Evolutionary conservation across 1,140 invertebrate species (phyloP).

Genomic region (Teleogryllus occipitalis): DNA sequence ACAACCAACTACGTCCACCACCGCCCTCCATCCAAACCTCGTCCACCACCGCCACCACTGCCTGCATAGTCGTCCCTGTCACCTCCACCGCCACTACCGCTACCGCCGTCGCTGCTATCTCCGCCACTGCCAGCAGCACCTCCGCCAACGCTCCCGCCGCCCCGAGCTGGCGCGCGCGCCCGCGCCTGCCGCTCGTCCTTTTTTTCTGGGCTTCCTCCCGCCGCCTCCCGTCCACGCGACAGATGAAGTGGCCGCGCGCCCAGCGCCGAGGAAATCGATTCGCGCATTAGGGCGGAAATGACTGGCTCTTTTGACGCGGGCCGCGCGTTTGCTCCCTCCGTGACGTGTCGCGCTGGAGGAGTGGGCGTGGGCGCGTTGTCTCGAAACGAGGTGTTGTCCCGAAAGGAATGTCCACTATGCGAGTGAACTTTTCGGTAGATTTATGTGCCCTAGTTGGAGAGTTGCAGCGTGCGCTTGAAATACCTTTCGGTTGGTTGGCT

Average conservation of each 20-base stretch:
- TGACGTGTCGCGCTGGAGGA: background rate
- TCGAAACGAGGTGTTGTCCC: background rate
- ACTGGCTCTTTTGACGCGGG: background rate
- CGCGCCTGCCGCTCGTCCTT: background rate
- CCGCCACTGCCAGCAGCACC: too few relatives aligned
- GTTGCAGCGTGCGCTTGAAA: background rate
- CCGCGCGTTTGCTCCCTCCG: background rate
- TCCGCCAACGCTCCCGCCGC: too few relatives aligned
- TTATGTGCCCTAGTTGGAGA: background rate
- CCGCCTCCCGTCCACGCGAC: too few relatives aligned
- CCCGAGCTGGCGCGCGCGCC: too few relatives aligned
- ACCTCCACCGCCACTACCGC: too few relatives aligned
- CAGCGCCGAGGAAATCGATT: background rate
- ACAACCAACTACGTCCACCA: too few relatives aligned
- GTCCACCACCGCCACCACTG: too few relatives aligned
- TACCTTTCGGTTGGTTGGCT: background rate
- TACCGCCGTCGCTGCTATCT: too few relatives aligned
- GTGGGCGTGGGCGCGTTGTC: background rate
- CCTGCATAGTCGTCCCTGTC: too few relatives aligned
- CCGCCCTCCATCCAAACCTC: too few relatives aligned
- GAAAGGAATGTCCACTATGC: background rate
- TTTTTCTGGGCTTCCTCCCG: background rate
- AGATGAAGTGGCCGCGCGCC: too few relatives aligned
- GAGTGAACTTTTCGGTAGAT: background rate
- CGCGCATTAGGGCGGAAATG: background rate